Evolutionary conservation across 2,113 vertebrate genomes (phyloP).

Genomic region (Prinia subflava): DNA sequence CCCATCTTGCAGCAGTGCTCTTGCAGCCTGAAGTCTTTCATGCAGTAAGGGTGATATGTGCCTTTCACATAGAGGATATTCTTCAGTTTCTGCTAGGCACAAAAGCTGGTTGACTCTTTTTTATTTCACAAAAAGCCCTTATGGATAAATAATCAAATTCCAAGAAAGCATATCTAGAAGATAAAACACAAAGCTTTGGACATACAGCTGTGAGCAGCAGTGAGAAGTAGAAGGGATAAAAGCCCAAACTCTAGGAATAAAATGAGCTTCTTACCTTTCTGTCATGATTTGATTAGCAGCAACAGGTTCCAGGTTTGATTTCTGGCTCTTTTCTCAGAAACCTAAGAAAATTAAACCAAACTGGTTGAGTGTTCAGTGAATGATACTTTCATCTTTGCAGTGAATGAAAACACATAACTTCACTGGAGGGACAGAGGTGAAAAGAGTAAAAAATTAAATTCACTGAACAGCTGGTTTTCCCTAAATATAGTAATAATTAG

Average conservation of each 20-base stretch:
- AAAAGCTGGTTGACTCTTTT: neutral
- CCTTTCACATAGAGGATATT: neutral
- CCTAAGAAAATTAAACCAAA: conserved; percentile 1
- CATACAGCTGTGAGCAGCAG: neutral
- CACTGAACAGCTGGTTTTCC: neutral
- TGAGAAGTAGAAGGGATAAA: neutral
- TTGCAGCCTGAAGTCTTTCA: neutral
- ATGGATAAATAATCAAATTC: neutral
- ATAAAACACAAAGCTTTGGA: neutral
- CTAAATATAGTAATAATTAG: neutral
- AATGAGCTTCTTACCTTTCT: neutral
- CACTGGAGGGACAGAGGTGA: neutral
- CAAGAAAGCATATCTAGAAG: neutral
- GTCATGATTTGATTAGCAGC: neutral
- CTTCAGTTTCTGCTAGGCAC: neutral
- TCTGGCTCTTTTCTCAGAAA: neutral
- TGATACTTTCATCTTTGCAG: neutral
- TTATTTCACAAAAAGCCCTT: neutral
- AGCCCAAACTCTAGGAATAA: neutral
- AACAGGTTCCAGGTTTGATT: neutral
- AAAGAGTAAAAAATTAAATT: neutral
- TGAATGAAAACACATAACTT: neutral
- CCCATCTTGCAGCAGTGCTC: fast-evolving
- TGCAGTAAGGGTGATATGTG: neutral
- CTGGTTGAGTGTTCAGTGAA: neutral